phyloP scores from a whole-genome alignment of 1,140 invertebrate genomes.

The Hypsibius dujardini region DNA sequence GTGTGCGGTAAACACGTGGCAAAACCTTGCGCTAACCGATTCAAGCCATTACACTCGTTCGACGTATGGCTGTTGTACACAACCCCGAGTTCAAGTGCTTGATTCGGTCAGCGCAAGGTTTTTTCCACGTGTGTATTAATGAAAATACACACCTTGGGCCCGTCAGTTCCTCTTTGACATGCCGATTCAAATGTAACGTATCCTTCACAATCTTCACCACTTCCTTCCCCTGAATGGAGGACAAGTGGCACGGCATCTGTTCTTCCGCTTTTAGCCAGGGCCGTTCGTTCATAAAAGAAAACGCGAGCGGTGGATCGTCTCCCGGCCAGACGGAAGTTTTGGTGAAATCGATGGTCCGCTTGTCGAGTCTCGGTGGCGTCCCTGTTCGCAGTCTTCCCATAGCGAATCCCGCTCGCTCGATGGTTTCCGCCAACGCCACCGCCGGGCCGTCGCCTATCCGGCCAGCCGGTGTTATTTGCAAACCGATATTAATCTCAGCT shows the following conservation, averaged over 20 bases:
- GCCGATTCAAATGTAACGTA: constrained; percentile 60
- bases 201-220: constrained; percentile 54
- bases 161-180: constrained; percentile 54
- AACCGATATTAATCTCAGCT: constrained; percentile 69
- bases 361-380: constrained; percentile 63
- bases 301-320: constrained; percentile 56
- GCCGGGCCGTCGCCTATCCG: constrained; percentile 63
- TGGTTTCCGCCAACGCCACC: constrained; percentile 58
- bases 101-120: too few relatives aligned
- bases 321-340: constrained; percentile 39
- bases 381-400: constrained; percentile 77
- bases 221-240: constrained; percentile 43
- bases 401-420: constrained; percentile 49
- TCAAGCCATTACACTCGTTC: too few relatives aligned
- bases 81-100: too few relatives aligned
- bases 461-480: constrained; percentile 58
- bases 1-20: too few relatives aligned
- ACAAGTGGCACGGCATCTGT: constrained; percentile 53
- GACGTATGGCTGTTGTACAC: too few relatives aligned
- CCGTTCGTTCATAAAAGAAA: constrained; percentile 65
- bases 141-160: constrained; percentile 43
- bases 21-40: too few relatives aligned
- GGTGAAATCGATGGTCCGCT: constrained; percentile 53
- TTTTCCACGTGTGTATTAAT: too few relatives aligned
- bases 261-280: constrained; percentile 60